A percentile compares a stretch with the other conserved stretches of the same genome.
phyloP scores from a whole-genome alignment of 2,113 vertebrate genomes.

The pig (Sus scrofa) region T2T-Sscrofa CM000813.6:101366501-101367000 shows the following conservation, averaged over 20 bases:
- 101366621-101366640: background rate
- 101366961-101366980: background rate
- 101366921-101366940: background rate
- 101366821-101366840: background rate
- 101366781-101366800: slow-evolving; percentile 37
- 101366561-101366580: background rate
- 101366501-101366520: background rate
- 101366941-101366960: slow-evolving; percentile 19
- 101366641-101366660: background rate
- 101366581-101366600: background rate
- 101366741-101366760: background rate
- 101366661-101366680: background rate
- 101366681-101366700: background rate
- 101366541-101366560: background rate
- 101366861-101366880: slow-evolving; percentile 7
- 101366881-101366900: slow-evolving; percentile 35
- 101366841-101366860: background rate
- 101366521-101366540: background rate
- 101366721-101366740: background rate
- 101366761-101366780: background rate
- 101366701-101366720: slow-evolving; percentile 7
- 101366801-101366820: slow-evolving; percentile 54
- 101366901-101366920: slow-evolving; percentile 21
- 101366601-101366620: background rate
- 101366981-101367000: background rate